Conservation (phyloP, 2,888 invertebrate genomes). For the Epistrophe grossulariae region DNA sequence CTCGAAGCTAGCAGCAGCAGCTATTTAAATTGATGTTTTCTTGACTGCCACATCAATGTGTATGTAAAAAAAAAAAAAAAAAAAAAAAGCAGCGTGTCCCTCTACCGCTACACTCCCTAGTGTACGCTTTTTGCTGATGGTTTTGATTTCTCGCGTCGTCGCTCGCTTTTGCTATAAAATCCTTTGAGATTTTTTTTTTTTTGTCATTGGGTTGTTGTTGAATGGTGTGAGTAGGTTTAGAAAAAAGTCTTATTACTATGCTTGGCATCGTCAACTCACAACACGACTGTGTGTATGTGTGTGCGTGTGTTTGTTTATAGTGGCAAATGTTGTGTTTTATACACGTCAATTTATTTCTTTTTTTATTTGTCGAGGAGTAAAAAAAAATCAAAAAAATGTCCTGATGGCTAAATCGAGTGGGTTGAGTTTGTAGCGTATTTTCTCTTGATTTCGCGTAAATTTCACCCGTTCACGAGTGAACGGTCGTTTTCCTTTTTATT, state of each 20-base stretch:
- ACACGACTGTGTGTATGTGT: too few relatives aligned
- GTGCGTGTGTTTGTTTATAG: constrained; percentile 53
- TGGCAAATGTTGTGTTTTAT: constrained; percentile 74
- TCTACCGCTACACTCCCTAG: constrained; percentile 35
- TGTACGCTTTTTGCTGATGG: constrained; percentile 57
- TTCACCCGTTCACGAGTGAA: constrained; percentile 60
- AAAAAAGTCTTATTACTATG: not conserved
- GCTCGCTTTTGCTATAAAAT: constrained; percentile 2
- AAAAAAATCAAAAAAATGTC: constrained; percentile 36
- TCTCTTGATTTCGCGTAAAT: constrained; percentile 68
- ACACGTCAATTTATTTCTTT: constrained; percentile 60
- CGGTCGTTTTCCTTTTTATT: constrained; percentile 9
- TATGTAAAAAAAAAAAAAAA: not conserved
- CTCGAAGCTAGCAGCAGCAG: constrained; percentile 34
- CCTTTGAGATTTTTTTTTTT: constrained; percentile 44
- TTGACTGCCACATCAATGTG: constrained; percentile 62
- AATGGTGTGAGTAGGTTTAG: constrained; percentile 3
- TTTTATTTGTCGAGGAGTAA: constrained; percentile 27
- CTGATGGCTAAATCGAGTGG: constrained; percentile 46
- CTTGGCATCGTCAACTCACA: not conserved
- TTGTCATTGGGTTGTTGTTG: constrained; percentile 7
- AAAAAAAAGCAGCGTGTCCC: not conserved
- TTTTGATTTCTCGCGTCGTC: constrained; percentile 56
- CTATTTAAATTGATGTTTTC: constrained; percentile 75
- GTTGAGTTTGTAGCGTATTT: constrained; percentile 23